These are phyloP conservation scores for Apodemus speciosus DNA, from an alignment of 2,113 vertebrate genomes.

Conservation along the genomic window DNA sequence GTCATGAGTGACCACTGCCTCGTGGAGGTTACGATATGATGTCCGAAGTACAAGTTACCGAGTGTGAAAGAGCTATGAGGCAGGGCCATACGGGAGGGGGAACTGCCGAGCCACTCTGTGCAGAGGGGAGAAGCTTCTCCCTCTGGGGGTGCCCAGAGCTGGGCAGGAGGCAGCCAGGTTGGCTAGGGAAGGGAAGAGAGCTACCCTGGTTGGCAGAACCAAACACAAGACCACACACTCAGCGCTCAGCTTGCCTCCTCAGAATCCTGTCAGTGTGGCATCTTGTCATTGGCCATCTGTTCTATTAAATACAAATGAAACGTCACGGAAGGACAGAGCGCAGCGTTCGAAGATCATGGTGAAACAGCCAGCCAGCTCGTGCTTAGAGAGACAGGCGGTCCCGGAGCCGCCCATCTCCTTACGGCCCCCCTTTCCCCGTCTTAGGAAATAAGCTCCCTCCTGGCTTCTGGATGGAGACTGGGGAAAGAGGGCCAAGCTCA, in stretches of 20 bases:
- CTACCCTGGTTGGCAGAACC: not conserved
- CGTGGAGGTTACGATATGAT: not conserved
- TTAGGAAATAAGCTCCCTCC: not conserved
- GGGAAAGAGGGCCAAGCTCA: not conserved
- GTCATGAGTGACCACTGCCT: not conserved
- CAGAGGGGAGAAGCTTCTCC: not conserved
- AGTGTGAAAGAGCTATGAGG: not conserved
- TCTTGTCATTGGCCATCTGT: not conserved
- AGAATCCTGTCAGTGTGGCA: not conserved
- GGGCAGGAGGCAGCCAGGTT: not conserved
- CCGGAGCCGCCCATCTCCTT: not conserved
- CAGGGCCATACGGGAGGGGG: not conserved
- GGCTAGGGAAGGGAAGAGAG: not conserved
- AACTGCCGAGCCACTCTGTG: not conserved
- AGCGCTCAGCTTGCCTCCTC: not conserved
- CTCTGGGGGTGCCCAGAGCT: not conserved
- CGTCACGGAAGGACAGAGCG: not conserved
- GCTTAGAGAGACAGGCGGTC: not conserved
- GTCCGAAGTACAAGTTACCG: not conserved
- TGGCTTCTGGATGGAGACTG: not conserved
- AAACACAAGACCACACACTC: not conserved
- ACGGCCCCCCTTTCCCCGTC: not conserved
- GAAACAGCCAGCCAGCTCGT: not conserved
- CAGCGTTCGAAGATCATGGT: not conserved
- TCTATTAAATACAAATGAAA: not conserved